Evolutionary conservation across 2,797 vertebrate species (phyloP).

Genomic region (Sorex maritimensis): DNA sequence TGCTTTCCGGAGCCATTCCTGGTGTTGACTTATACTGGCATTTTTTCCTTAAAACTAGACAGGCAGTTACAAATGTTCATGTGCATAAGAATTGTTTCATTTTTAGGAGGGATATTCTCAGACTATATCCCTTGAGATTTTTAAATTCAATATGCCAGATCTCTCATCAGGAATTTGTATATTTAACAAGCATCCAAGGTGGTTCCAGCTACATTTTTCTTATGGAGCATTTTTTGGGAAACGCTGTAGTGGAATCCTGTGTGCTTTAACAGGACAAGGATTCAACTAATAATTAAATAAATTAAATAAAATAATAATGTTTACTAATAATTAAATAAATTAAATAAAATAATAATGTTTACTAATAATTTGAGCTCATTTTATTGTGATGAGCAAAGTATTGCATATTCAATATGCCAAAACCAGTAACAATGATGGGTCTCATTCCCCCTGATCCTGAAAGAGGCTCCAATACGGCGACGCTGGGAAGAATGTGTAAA

Average conservation of each 20-base stretch:
- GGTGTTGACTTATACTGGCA: slow-evolving; percentile 33
- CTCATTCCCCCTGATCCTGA: too few relatives aligned
- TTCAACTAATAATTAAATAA: too few relatives aligned
- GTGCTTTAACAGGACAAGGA: too few relatives aligned
- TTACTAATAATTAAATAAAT: too few relatives aligned
- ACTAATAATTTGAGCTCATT: not conserved
- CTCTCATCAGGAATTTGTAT: not conserved
- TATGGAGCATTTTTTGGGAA: not conserved
- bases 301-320: too few relatives aligned
- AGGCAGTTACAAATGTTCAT: not conserved
- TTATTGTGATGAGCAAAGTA: slow-evolving; percentile 20
- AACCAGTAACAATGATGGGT: too few relatives aligned
- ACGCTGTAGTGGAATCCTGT: too few relatives aligned
- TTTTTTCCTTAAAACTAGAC: slow-evolving; percentile 6
- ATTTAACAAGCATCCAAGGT: not conserved
- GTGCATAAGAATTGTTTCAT: not conserved
- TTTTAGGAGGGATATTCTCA: not conserved
- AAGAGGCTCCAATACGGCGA: too few relatives aligned
- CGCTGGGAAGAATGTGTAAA: too few relatives aligned
- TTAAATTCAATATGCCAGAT: not conserved
- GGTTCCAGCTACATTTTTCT: not conserved
- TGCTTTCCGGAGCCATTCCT: slow-evolving; percentile 42
- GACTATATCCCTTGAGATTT: not conserved
- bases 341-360: not conserved
- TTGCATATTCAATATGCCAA: not conserved